These are phyloP conservation scores for Sesamia inferens DNA, from an alignment of 2,888 invertebrate species.

Conservation along the genomic window DNA sequence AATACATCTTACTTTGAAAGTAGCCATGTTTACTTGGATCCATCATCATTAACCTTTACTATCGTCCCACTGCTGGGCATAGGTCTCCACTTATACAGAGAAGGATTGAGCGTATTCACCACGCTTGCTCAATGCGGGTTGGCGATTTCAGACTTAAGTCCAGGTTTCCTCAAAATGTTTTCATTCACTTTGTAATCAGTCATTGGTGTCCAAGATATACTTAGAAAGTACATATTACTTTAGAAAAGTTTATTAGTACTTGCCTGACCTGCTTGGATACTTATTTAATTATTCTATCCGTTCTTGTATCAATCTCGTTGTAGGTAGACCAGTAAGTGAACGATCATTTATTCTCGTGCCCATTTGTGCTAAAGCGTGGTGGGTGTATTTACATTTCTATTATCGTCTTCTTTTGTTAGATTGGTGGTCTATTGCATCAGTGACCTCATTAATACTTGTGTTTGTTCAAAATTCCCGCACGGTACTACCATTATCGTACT, in stretches of 20 bases:
- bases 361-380: constrained; percentile 13
- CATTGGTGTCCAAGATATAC: no score
- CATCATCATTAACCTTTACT: no score
- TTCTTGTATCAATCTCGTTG: constrained; percentile 7
- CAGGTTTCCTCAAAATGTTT: no score
- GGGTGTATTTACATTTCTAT: not conserved
- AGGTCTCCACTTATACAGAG: no score
- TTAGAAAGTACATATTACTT: no score
- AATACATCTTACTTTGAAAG: not conserved
- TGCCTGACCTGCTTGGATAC: not conserved
- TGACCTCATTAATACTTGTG: not conserved
- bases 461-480: not conserved
- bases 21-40: not conserved
- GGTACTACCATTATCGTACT: not conserved
- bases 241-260: no score
- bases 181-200: no score
- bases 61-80: no score
- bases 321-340: not conserved
- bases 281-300: not conserved
- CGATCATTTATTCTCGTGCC: not conserved
- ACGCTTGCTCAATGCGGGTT: no score
- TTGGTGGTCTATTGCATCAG: constrained; percentile 1
- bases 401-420: constrained; percentile 5
- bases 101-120: no score
- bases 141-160: no score